Percentiles rank a stretch among this genome's conserved stretches.
These are phyloP conservation scores for Thunnus maccoyii DNA, from an alignment of 2,113 vertebrate species.

Conservation along the genomic window DNA sequence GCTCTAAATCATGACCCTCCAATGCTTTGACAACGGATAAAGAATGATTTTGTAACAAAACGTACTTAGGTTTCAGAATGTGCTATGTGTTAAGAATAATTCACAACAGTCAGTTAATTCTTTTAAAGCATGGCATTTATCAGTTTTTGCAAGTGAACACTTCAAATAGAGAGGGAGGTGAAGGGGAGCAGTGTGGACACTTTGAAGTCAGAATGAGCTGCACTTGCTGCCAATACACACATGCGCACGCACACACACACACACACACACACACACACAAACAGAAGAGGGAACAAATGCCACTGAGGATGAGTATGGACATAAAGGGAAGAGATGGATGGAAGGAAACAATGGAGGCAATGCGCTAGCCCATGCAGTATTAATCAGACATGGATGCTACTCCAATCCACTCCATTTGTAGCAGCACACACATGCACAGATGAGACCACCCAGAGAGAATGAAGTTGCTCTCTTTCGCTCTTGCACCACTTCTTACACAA, in stretches of 20 bases:
- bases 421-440: background rate
- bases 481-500: constrained; percentile 28
- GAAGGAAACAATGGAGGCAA: constrained; percentile 58
- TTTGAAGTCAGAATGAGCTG: constrained; percentile 61
- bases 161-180: constrained; percentile 19
- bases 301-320: constrained; percentile 35
- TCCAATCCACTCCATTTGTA: constrained; percentile 51
- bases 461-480: constrained; percentile 26
- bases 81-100: too few relatives aligned
- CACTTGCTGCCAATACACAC: constrained; percentile 30
- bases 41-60: too few relatives aligned
- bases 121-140: too few relatives aligned
- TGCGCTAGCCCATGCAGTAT: constrained; percentile 61
- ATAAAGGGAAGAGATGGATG: constrained; percentile 33
- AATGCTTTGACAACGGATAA: too few relatives aligned
- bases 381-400: constrained; percentile 65
- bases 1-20: too few relatives aligned
- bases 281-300: constrained; percentile 29
- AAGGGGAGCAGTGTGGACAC: constrained; percentile 33
- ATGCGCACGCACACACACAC: constrained; percentile 9
- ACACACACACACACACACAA: background rate
- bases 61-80: too few relatives aligned
- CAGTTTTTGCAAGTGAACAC: too few relatives aligned
- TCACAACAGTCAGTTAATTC: too few relatives aligned
- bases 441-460: constrained; percentile 42